Conservation (phyloP, 1,140 invertebrate genomes). For the Ctenoplectra terminalis region DNA sequence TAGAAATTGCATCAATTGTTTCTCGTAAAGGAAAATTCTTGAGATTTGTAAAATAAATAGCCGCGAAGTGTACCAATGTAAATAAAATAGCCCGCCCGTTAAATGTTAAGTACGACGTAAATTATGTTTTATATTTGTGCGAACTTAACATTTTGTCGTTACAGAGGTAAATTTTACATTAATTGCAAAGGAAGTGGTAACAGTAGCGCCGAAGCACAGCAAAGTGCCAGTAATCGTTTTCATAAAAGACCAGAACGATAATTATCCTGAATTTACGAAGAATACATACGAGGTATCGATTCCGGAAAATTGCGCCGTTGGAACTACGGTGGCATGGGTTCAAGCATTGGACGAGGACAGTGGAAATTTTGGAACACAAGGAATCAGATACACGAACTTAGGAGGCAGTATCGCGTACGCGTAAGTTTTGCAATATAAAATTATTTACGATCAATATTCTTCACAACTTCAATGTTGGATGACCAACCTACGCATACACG, state of each 20-base stretch:
- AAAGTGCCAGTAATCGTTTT: conserved; percentile 92
- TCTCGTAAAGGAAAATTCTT: too few relatives aligned
- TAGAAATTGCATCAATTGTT: too few relatives aligned
- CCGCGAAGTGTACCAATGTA: too few relatives aligned
- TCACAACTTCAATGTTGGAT: too few relatives aligned
- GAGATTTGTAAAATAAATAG: too few relatives aligned
- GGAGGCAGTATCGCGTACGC: conserved; percentile 91
- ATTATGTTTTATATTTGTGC: too few relatives aligned
- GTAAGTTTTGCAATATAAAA: too few relatives aligned
- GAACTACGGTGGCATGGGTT: conserved; percentile 92
- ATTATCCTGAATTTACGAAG: conserved; percentile 94
- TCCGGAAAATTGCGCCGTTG: conserved; percentile 92
- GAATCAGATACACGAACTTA: conserved; percentile 93
- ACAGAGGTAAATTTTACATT: conserved; percentile 92
- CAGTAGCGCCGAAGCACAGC: conserved; percentile 89
- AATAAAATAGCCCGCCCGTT: too few relatives aligned
- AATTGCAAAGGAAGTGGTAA: conserved; percentile 92
- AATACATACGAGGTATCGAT: conserved; percentile 90
- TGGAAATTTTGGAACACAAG: conserved; percentile 92
- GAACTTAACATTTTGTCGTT: too few relatives aligned
- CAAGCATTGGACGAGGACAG: conserved; percentile 93
- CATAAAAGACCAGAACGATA: conserved; percentile 96
- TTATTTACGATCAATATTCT: too few relatives aligned
- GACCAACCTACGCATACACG: too few relatives aligned
- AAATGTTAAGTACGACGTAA: too few relatives aligned